Base-by-base conservation (phyloP, 2,888 invertebrate species). In the Steinernema hermaphroditum region DNA sequence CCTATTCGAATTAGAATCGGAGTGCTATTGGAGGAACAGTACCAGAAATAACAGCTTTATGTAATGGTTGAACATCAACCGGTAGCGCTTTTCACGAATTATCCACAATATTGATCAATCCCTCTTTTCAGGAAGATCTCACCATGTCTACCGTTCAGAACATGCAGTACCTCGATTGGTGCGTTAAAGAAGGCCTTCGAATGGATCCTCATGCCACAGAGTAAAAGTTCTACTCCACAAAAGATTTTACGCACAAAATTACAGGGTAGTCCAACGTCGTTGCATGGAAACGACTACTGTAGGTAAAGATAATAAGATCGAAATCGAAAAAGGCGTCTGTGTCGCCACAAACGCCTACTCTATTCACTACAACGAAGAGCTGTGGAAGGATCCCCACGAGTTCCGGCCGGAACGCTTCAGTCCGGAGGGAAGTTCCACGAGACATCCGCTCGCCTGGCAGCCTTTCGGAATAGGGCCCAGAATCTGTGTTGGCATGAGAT, bases 401-500 rank as follows among this genome's bases (percentile, higher is more conserved):
- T 57, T 57, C 57, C 57, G 57, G 12, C 57, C 57, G 29, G 57
- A 57, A 6, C 57, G 57, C 4, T 57, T 57, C 32, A 32, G 32
- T 27, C 57, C 27, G 9, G 57, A 57, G 57, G 32, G 9, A 19
- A 57, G 29, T 27, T 12, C 27, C 22, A 14, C 12, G 32, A 57
- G 57, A 27, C 57, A 8, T 4, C 57, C 57, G 8, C 32, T 57
- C 4, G 57, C 57, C 8, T 57, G 57, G 57, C 57, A 57, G 57
- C 57, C 57, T 4, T 57, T 57, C 24, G 57, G 57, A 12, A 19
- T 19, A 27, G 57, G 57, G 16, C 57, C 57, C 6, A 24, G 57
- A 24, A 57, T 57, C 27, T 57, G 57, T 27, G 32, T 57, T 9
- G 57, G 57, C 22, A 57, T 57, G 57, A 9, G 57, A 22, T 24